Conservation (phyloP, 2,888 invertebrate species). For the Tetranychus piercei region DNA sequence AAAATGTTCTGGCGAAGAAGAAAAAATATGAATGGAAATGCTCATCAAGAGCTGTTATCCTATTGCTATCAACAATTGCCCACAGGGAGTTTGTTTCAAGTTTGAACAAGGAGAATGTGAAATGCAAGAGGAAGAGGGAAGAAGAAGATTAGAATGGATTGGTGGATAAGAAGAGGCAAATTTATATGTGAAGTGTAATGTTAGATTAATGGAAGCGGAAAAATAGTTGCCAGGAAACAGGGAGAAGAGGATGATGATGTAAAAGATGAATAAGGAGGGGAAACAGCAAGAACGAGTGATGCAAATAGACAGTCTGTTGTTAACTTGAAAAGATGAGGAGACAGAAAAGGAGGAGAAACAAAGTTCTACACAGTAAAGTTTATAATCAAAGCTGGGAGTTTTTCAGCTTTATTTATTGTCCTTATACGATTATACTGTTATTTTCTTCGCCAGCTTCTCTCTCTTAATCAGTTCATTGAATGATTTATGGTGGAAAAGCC, state of each 20-base stretch:
- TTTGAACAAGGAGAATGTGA: background rate
- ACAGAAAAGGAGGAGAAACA: no score
- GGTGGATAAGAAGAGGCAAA: background rate
- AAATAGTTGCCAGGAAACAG: background rate
- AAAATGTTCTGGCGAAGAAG: no score
- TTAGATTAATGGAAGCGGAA: background rate
- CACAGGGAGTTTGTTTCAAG: background rate
- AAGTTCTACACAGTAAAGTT: no score
- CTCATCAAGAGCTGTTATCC: no score
- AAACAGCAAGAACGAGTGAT: background rate
- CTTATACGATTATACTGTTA: no score
- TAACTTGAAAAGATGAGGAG: no score
- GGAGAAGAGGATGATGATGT: background rate
- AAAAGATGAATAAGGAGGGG: background rate
- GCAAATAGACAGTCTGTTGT: background rate
- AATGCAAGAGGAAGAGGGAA: background rate
- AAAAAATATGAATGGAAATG: no score
- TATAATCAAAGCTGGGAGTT: no score
- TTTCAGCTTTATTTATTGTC: no score
- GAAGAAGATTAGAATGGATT: background rate
- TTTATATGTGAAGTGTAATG: background rate
- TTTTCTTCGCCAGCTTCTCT: no score
- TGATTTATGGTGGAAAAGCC: no score
- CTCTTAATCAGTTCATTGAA: no score
- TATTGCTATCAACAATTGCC: background rate